Evolutionary conservation across 2,888 invertebrate species (phyloP), one percentile per base, ranked within the genome.

Genomic region (Troglohyphantes excavatus): DNA sequence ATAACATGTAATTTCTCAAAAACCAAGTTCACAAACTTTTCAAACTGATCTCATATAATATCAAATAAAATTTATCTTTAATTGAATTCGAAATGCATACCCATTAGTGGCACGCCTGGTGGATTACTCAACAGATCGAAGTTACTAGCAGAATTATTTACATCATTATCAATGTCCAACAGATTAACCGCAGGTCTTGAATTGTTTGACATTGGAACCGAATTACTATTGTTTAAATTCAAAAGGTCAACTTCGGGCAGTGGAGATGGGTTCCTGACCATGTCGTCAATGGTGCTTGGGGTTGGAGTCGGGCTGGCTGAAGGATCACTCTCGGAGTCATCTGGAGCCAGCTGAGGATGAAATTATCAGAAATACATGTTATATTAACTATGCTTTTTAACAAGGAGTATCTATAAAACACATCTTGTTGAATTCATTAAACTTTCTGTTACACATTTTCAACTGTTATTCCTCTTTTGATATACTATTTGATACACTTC

Each of bases 111-210:
- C 9, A 87, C 88, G 53, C 88, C 33, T 33, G 70, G 73, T 19
- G 91, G 85, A 68, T 91, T 90, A 23, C 61, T 91, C 3, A 91
- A 65, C 6, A 91, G 72, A 67, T 91, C 91, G 86, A 91, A 91
- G 72, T 91, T 91, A 33, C 90, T 90, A 19, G 90, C n/a, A 21
- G 72, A 23, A 63, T 59, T 33, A 7, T 61, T 81, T 23, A 87
- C 85, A n/a, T 89, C 85, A 59, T 26, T 70, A 21, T 84, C 84
- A 5, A 90, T 91, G 27, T 91, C 91, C 23, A 91, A 65, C 21
- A 91, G 90, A 46, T 90, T 90, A 13, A 90, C 65, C 6, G 81
- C 33, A 86, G 19, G 70, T n/a, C 26, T 9, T 13, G 46, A 13
- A 39, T 43, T 29, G 29, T 73, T 67, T 5, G 70, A 17, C 9